Evolutionary conservation across 2,888 invertebrate species (phyloP).

Genomic region (Aspidapion aeneum): DNA sequence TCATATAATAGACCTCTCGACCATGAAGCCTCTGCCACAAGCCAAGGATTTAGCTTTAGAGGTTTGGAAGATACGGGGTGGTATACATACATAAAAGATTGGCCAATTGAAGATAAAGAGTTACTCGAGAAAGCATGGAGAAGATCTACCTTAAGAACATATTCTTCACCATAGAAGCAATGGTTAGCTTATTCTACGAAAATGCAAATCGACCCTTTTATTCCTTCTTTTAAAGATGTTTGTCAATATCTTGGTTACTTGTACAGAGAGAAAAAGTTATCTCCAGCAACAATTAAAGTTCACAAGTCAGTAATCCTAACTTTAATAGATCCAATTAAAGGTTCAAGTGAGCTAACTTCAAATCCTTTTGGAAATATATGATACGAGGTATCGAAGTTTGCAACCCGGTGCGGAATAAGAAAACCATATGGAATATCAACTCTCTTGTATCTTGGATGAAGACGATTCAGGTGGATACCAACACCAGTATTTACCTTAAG

Average conservation of each 20-base stretch:
- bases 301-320: background rate
- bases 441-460: slow-evolving; percentile 15
- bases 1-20: background rate
- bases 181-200: slow-evolving; percentile 10
- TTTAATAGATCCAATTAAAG: too few relatives aligned
- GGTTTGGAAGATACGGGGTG: background rate
- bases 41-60: background rate
- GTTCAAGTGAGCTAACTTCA: too few relatives aligned
- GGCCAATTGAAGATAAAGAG: slow-evolving; percentile 7
- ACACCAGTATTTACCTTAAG: too few relatives aligned
- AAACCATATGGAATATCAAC: slow-evolving; percentile 9
- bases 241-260: background rate
- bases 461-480: background rate
- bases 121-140: slow-evolving; percentile 15
- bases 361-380: background rate
- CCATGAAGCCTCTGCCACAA: background rate
- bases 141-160: slow-evolving; percentile 13
- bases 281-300: background rate
- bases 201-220: background rate
- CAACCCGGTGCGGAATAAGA: slow-evolving; percentile 2
- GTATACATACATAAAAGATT: background rate
- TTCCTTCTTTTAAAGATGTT: background rate
- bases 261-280: slow-evolving; percentile 4
- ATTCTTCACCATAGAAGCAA: slow-evolving; percentile 14
- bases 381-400: slow-evolving; percentile 10